Evolutionary conservation across 2,888 invertebrate species (phyloP).

Genomic region (Ctena decussata): DNA sequence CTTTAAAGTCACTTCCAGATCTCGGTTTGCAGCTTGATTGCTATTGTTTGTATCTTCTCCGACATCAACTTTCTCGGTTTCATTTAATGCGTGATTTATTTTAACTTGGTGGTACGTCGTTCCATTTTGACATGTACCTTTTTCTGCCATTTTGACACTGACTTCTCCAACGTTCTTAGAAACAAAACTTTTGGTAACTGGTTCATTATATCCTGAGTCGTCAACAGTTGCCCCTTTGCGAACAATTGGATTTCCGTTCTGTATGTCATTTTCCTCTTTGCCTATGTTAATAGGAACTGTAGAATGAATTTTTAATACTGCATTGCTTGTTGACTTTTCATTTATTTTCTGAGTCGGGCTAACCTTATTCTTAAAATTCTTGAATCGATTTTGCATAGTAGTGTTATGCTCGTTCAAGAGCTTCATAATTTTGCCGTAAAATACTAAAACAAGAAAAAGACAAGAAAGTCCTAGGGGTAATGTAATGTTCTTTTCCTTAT

Average conservation of each 20-base stretch:
- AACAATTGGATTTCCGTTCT: neutral
- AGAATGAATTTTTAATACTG: neutral
- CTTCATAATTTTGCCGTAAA: conserved; percentile 65
- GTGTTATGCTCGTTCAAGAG: conserved; percentile 58
- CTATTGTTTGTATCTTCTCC: neutral
- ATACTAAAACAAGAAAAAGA: conserved; percentile 52
- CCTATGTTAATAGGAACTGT: neutral
- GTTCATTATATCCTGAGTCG: neutral
- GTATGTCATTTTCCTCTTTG: neutral
- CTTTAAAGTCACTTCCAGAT: neutral
- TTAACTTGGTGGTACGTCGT: no score
- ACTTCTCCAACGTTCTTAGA: neutral
- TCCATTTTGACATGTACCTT: neutral
- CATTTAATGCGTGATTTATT: neutral
- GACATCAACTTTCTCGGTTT: neutral
- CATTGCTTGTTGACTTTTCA: neutral
- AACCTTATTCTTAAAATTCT: conserved; percentile 32
- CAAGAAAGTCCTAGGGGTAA: conserved; percentile 65
- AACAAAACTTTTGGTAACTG: neutral
- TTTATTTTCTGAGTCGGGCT: conserved; percentile 4
- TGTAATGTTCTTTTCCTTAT: conserved; percentile 21
- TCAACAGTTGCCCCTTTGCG: neutral
- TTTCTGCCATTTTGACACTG: neutral
- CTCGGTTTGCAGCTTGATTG: neutral
- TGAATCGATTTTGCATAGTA: conserved; percentile 52